Base-by-base conservation (phyloP, 2,797 vertebrate genomes). In the Oceanodroma leucorhoa region DNA sequence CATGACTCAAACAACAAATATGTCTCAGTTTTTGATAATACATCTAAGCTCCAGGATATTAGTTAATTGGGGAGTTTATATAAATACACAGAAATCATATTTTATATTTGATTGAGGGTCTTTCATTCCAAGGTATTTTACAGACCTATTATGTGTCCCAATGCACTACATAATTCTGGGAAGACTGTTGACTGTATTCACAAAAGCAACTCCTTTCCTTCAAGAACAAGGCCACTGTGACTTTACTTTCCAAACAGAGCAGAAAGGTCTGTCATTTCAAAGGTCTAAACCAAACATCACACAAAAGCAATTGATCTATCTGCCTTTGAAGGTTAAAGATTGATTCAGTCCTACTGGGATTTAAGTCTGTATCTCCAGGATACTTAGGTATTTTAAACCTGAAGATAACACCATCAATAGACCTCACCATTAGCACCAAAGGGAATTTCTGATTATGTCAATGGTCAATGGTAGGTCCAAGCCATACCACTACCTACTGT, bases 311-410 rank as follows among this genome's bases (percentile, higher is more conserved):
- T 57, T 78, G 64, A 88, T 95, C 86, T 86, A 75, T 78, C 53
- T 67, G 38, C 14, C 65, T 96, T 94, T 96, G 90, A 94, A 94
- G 32, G 61, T 36, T 90, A 88, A 75, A 88, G 29, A 91, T 84
- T 92, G 86, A 94, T 90, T 84, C 32, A 69, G 41, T 65, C 61
- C 41, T 90, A 58, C 72, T 43, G 61, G 57, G 65, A 75, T 88
- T 91, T 62, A 67, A 80, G 60, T 20, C 60, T 86, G 6, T 30
- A 48, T 58, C 55, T 85, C 26, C 32, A 91, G 34, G 43, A 70
- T 41, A 23, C 30, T 70, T 69, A 16, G 2, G 11, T 73, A 11
- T 67, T 87, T 82, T 32, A 60, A 58, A 62, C 13, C 50, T 81
- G 57, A 86, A 75, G 26, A 75, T 57, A 88, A 64, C 32, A 27